Conservation (phyloP, 2,797 vertebrate genomes). For the Rachycentron canadum region DNA sequence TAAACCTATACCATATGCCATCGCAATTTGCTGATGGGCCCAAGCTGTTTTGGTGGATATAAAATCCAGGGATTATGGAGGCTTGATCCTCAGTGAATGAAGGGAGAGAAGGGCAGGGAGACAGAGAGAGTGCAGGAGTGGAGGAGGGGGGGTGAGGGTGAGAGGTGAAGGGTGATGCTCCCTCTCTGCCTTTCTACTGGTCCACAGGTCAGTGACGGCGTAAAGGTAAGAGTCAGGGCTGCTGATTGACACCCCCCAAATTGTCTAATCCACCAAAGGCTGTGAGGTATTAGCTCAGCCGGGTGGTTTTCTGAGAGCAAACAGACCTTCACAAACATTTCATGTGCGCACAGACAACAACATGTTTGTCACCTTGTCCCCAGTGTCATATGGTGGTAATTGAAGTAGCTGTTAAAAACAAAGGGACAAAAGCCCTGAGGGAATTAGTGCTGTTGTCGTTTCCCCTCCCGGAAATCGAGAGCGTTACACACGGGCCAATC, state of each 20-base stretch:
- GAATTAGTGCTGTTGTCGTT: constrained; percentile 37
- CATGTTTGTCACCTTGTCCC: constrained; percentile 77
- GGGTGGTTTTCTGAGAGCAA: constrained; percentile 50
- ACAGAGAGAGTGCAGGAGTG: constrained; percentile 15
- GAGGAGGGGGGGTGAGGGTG: background rate
- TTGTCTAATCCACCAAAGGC: constrained; percentile 55
- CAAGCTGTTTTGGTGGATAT: constrained; percentile 99
- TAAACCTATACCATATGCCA: constrained; percentile 99
- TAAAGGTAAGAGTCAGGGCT: constrained; percentile 65
- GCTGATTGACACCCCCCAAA: constrained; percentile 43
- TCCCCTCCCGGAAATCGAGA: constrained; percentile 24
- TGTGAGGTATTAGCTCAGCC: constrained; percentile 61
- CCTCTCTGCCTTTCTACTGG: constrained; percentile 65
- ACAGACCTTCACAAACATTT: constrained; percentile 47
- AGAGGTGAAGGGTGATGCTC: constrained; percentile 44
- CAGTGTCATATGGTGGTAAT: constrained; percentile 47
- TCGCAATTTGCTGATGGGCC: constrained; percentile 99
- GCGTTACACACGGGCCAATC: constrained; percentile 31
- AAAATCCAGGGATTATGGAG: constrained; percentile 96
- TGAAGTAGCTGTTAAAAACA: constrained; percentile 61
- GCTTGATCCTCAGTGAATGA: constrained; percentile 89
- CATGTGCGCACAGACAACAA: constrained; percentile 60
- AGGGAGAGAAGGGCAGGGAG: constrained; percentile 73
- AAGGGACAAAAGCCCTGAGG: constrained; percentile 50
- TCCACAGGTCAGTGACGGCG: constrained; percentile 65